A percentile compares a stretch with the other conserved stretches of the same genome.
These are phyloP conservation scores for Antechinus stuartii DNA, from an alignment of 2,113 vertebrate genomes.

Conservation along the genomic window DNA sequence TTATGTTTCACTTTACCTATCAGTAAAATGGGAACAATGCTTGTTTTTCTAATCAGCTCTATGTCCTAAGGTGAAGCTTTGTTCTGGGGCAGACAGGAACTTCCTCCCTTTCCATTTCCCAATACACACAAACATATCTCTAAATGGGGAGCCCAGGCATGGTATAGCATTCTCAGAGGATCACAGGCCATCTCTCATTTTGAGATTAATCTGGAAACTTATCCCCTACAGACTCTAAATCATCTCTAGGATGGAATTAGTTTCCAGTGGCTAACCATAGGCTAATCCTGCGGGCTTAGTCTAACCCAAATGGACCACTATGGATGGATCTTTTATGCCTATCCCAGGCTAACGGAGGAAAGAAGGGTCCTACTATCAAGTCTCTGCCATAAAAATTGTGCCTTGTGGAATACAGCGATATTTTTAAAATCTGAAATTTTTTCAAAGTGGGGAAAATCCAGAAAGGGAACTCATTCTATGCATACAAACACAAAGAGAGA, in stretches of 20 bases:
- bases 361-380: background rate
- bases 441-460: background rate
- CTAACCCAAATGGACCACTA: background rate
- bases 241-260: constrained; percentile 1
- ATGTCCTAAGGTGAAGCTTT: background rate
- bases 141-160: background rate
- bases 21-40: background rate
- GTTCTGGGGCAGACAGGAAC: background rate
- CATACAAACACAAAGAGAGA: background rate
- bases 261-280: constrained; percentile 1
- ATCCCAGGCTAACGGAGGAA: background rate
- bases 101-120: background rate
- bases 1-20: background rate
- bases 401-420: background rate
- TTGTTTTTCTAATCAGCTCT: background rate
- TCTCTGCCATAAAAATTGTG: background rate
- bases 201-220: background rate
- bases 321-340: background rate
- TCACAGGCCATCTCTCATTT: background rate
- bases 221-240: background rate
- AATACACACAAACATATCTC: background rate
- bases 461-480: background rate
- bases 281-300: background rate
- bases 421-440: background rate
- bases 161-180: background rate